A percentile compares a stretch with the other conserved stretches of the same genome.
phyloP scores from a whole-genome alignment of 2,797 vertebrate genomes.

The Nyctibius grandis region DNA sequence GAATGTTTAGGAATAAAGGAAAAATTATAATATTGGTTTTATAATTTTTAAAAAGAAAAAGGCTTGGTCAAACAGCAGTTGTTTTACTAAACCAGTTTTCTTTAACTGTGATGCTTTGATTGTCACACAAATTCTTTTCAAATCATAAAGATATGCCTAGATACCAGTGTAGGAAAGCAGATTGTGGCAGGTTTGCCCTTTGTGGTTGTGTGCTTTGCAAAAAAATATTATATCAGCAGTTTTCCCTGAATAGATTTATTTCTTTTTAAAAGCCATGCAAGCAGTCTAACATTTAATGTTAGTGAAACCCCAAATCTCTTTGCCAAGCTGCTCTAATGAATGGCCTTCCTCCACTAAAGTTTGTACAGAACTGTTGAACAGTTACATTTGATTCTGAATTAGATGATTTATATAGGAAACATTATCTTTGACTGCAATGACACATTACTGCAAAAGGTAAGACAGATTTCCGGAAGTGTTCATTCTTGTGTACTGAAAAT shows the following conservation, averaged over 20 bases:
- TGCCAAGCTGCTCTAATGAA: slow-evolving; percentile 69
- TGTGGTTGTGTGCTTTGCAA: slow-evolving; percentile 69
- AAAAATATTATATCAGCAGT: slow-evolving; percentile 55
- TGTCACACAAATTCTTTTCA: slow-evolving; percentile 49
- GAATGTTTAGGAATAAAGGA: slow-evolving; percentile 66
- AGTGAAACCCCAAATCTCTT: slow-evolving; percentile 63
- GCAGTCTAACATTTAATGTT: slow-evolving; percentile 64
- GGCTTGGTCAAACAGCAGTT: slow-evolving; percentile 68
- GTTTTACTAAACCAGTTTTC: slow-evolving; percentile 63
- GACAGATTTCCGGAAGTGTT: slow-evolving; percentile 51
- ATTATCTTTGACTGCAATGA: slow-evolving; percentile 40
- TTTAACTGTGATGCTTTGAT: slow-evolving; percentile 62
- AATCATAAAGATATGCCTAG: slow-evolving; percentile 53
- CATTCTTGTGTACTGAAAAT: slow-evolving; percentile 59
- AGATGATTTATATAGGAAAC: slow-evolving; percentile 68
- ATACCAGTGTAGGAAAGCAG: slow-evolving; percentile 64
- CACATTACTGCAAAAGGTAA: slow-evolving; percentile 54
- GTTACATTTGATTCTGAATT: slow-evolving; percentile 60
- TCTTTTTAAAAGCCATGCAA: slow-evolving; percentile 66
- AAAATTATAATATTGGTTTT: slow-evolving; percentile 52
- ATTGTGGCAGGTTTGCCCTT: slow-evolving; percentile 60
- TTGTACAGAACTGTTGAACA: slow-evolving; percentile 68
- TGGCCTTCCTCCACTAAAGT: slow-evolving; percentile 53
- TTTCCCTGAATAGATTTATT: slow-evolving; percentile 65
- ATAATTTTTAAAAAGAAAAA: slow-evolving; percentile 50